Base-by-base conservation (phyloP, 2,797 vertebrate genomes). In the Myripristis murdjan region DNA sequence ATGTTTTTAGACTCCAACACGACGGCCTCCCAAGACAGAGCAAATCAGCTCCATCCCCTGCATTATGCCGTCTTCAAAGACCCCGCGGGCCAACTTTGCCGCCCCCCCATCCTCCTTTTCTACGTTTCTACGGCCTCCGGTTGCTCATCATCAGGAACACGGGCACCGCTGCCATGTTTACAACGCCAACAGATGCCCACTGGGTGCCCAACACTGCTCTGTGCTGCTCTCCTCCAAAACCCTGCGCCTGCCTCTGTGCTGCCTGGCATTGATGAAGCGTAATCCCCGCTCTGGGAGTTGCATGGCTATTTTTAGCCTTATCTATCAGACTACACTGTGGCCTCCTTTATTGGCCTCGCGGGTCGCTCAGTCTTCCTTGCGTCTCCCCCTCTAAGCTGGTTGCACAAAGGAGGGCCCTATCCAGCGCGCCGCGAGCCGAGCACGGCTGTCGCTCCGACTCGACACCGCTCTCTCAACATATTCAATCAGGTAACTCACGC, bases 241-340 rank as follows among this genome's bases (percentile, higher is more conserved):
- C 64, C 47, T 49, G 59, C 68, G 73, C 77, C 81, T 58, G 68
- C 62, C 62, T 73, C 28, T 22, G 79, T 47, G 66, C 87, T 70
- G 82, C 75, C 83, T 83, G 88, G 84, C 91, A 86, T 70, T 89
- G 89, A 92, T 83, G 84, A 82, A 91, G 86, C 71, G 84, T 86
- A 88, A 90, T 88, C 88, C 87, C 83, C 82, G 64, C 82, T 86
- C 79, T 31, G 86, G 82, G 88, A 87, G 83, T 82, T 52, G 49
- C 77, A 55, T 49, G 6, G 67, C 75, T 91, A 91, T 93, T 93
- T 93, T 91, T 89, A 92, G 89, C 74, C 53, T 73, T 53, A 83
- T 90, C 89, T 78, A 85, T 90, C 78, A 87, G 82, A 68, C 82
- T 67, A 55, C 15, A 85, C 73, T 43, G 61, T 80, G 56, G 71